phyloP scores from a whole-genome alignment of 2,113 vertebrate genomes.

The Elachura formosa region DNA sequence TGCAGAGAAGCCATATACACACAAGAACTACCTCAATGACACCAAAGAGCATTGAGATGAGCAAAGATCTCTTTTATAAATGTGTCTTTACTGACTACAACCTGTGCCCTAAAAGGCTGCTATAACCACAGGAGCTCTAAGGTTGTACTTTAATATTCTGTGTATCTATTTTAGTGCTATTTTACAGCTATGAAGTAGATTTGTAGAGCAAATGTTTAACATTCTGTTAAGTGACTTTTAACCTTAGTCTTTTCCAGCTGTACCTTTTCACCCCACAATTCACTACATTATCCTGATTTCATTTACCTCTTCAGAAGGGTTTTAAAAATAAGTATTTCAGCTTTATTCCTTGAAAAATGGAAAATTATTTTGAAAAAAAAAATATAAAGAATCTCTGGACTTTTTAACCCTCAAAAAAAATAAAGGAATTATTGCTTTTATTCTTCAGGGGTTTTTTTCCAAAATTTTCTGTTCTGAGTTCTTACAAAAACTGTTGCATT shows the following conservation, averaged over 20 bases:
- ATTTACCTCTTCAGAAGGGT: not conserved
- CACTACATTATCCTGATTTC: not conserved
- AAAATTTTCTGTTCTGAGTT: not conserved
- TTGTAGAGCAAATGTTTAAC: not conserved
- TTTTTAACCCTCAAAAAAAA: not conserved
- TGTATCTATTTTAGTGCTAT: not conserved
- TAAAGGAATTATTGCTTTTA: rapidly evolving
- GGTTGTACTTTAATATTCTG: not conserved
- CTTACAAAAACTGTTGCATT: not conserved
- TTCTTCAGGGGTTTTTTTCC: not conserved
- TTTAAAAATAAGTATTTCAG: not conserved
- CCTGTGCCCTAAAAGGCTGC: not conserved
- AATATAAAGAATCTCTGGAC: not conserved
- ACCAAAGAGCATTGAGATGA: not conserved
- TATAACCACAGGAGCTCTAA: rapidly evolving
- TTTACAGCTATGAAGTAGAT: not conserved
- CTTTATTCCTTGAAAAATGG: not conserved
- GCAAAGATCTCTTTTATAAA: not conserved
- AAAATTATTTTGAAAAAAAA: not conserved
- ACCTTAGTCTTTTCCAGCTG: not conserved
- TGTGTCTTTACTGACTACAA: not conserved
- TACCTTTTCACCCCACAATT: not conserved
- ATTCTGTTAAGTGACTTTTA: not conserved
- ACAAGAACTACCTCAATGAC: not conserved
- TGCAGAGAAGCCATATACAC: not conserved